A percentile compares a stretch with the other conserved stretches of the same genome.
Conservation (phyloP, 37 sponge, comb jelly and placozoan species). For the Beroe forskalii region DNA sequence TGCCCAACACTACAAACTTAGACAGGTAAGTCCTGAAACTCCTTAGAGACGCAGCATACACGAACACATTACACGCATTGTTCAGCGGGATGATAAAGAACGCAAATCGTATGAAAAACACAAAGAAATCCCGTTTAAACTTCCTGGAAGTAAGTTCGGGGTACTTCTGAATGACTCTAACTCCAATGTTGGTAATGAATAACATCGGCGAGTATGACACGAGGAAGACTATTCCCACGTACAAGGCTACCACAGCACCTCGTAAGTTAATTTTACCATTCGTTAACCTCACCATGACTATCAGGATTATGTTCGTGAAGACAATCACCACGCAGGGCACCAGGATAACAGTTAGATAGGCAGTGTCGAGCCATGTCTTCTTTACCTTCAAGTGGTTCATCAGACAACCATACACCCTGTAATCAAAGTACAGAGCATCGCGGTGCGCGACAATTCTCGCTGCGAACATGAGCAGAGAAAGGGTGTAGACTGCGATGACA, state of each 20-base stretch:
- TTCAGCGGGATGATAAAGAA: not conserved
- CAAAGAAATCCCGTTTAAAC: not conserved
- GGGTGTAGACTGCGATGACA: not conserved
- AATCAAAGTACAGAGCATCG: not conserved
- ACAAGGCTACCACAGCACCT: not conserved
- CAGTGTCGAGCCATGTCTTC: not conserved
- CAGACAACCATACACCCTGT: not conserved
- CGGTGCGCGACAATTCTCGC: not conserved
- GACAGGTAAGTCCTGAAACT: not conserved
- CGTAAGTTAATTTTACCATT: not conserved
- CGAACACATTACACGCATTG: not conserved
- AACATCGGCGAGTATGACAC: not conserved
- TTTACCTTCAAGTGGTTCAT: not conserved
- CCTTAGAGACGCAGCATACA: not conserved
- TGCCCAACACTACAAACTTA: not conserved
- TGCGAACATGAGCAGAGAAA: not conserved
- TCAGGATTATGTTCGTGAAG: not conserved
- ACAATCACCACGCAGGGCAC: not conserved
- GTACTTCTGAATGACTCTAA: not conserved
- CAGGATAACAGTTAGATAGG: not conserved
- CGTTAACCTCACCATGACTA: not conserved
- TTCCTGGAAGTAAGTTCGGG: not conserved
- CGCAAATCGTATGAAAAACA: not conserved
- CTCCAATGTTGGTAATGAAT: not conserved
- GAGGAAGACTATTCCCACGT: not conserved